Base-by-base conservation (phyloP, 2,888 invertebrate genomes). In the Orchesella flavescens region DNA sequence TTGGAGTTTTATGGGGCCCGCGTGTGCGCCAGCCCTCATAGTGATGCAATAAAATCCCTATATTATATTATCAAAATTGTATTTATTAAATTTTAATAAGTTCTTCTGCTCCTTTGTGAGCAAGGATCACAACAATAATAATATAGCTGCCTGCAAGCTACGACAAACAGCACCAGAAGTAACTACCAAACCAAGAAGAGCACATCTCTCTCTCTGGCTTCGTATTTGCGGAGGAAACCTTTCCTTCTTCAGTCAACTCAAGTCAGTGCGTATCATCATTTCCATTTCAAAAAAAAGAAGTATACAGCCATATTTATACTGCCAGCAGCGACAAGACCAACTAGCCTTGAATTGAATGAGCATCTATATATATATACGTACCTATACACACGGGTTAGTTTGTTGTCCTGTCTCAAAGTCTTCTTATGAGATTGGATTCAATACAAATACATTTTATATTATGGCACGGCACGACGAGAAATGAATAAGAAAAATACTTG, bases 1-100 rank as follows among this genome's bases (percentile, higher is more conserved):
- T 79, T 71, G 79, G 79, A 78, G 77, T 78, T 79, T 79, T 72
- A 79, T 79, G 79, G 79, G 72, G 72, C 71, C 65, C 79, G 79
- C 79, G 79, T 79, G 79, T 79, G 79, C 72, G 71, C 71, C 61
- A 77, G 71, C 63, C 78, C 78, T 69, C 53, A 34, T 61, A 53
- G 71, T 63, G 72, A 57, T 63, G 79, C 79, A 79, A 72, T 72
- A 77, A 77, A 77, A 77, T 69, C 69, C 77, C 69, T 77, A 59
- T 77, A 77, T 77, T 77, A 69, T 77, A 77, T 77, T 77, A 77
- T 77, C 68, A 77, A 77, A 77, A 77, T 77, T 77, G 77, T 69
- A 69, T 77, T 77, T 77, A 77, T 77, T 77, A 77, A 77, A 77
- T 69, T 77, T 77, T 77, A 77, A 77, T 77, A 77, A 77, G 77